Evolutionary conservation across 2,888 invertebrate genomes (phyloP).

Genomic region (Drosophila koepferae): DNA sequence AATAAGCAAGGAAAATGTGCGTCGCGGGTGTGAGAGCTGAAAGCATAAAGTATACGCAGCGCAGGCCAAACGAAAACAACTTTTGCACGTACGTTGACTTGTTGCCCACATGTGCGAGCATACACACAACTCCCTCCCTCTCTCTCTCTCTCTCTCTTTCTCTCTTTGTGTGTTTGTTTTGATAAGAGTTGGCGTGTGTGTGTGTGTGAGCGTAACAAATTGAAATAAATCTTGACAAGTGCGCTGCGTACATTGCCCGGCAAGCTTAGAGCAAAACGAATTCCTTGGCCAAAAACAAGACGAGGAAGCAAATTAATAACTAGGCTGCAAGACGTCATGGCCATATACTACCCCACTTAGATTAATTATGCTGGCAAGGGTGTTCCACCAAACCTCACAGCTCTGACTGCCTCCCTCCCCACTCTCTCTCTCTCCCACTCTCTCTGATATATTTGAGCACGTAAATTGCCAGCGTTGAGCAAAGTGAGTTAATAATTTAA

Average conservation of each 20-base stretch:
- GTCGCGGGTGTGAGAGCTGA: not conserved
- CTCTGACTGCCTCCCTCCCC: not conserved
- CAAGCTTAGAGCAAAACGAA: slow-evolving; percentile 32
- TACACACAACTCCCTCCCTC: not conserved
- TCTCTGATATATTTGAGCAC: slow-evolving; percentile 45
- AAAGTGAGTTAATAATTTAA: slow-evolving; percentile 64
- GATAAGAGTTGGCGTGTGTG: slow-evolving; percentile 57
- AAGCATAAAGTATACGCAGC: slow-evolving; percentile 50
- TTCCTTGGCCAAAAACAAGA: slow-evolving; percentile 28
- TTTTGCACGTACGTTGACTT: slow-evolving; percentile 63
- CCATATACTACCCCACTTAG: slow-evolving; percentile 36
- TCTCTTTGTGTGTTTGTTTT: slow-evolving; percentile 37
- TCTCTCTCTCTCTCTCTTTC: not conserved
- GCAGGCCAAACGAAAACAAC: slow-evolving; percentile 48
- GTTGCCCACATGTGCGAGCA: slow-evolving; percentile 46
- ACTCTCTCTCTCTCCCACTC: not conserved
- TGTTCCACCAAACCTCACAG: not conserved
- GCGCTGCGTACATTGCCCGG: slow-evolving; percentile 54
- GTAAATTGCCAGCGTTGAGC: slow-evolving; percentile 47
- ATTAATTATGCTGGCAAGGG: slow-evolving; percentile 55
- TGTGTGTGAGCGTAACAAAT: slow-evolving; percentile 57
- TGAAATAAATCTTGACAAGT: slow-evolving; percentile 78
- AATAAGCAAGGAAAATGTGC: not conserved
- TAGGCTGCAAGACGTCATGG: slow-evolving; percentile 40
- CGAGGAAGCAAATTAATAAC: slow-evolving; percentile 59